Base-by-base conservation (phyloP, 2,888 invertebrate species). In the Bellardia bayeri region DNA sequence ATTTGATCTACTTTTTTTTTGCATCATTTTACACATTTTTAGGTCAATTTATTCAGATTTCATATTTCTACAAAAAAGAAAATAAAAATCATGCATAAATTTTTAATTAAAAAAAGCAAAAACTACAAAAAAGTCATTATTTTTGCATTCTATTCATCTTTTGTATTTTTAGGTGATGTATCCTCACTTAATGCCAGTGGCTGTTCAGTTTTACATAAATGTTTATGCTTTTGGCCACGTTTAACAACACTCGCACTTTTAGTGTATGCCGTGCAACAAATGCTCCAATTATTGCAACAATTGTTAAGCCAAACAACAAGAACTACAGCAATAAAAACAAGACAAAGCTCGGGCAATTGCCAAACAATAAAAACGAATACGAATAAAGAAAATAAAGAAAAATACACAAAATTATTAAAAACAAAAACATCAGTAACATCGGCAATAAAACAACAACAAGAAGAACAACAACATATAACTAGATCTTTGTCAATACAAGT, bases 151-250 rank as follows among this genome's bases (percentile, higher is more conserved):
- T 69, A 5, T 30, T 76, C 49, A 72, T 56, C 56, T 56, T 82
- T 71, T 74, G 11, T 54, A 82, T 75, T 79, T 87, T 75, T 79
- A 90, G 90, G 90, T 88, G 90, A 89, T 75, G 90, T 89, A 23
- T 89, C 89, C 58, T 90, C 90, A 54, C 78, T 90, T 75, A 90
- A 90, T 88, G 82, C 90, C 82, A 89, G 86, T 82, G 88, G 89
- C 87, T 82, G 74, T 85, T 66, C 78, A 82, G 69, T 81, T 85
- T 61, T 82, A 61, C 71, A 84, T 82, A 81, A 74, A 54, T 88
- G 76, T 69, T 76, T 75, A 64, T 89, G 85, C 88, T 78, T 87
- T 82, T 81, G 80, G 88, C 88, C 88, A 81, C 89, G 89, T 79
- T 88, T 88, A 84, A 80, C 86, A 83, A 82, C 85, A 83, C 72